Conservation (phyloP, 2,888 invertebrate genomes). For the Acronicta alni region DNA sequence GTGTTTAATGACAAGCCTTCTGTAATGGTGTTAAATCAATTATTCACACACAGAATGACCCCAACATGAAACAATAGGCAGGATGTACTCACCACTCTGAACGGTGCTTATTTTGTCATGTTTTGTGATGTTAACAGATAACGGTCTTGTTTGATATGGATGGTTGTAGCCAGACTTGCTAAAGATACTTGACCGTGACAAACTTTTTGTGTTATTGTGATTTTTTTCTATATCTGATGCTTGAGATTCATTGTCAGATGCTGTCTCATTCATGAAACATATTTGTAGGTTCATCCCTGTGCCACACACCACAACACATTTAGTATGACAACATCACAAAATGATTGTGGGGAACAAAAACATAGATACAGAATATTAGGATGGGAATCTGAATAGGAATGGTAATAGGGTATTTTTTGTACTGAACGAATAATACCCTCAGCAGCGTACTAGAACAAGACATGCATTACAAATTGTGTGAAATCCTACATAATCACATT, state of each 20-base stretch:
- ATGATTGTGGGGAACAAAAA: conserved; percentile 39
- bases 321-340: conserved; percentile 64
- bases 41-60: conserved; percentile 42
- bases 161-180: conserved; percentile 84
- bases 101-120: conserved; percentile 81
- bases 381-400: background rate
- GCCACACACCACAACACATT: conserved; percentile 65
- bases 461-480: too few relatives aligned
- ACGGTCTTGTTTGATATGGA: conserved; percentile 85
- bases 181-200: conserved; percentile 81
- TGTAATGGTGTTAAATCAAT: conserved; percentile 48
- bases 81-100: conserved; percentile 80
- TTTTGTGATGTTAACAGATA: conserved; percentile 85
- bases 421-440: too few relatives aligned
- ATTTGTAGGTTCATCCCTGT: conserved; percentile 97
- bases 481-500: too few relatives aligned
- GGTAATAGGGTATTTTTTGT: background rate
- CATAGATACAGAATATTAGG: conserved; percentile 32
- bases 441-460: too few relatives aligned
- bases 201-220: conserved; percentile 77
- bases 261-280: conserved; percentile 98
- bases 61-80: conserved; percentile 55
- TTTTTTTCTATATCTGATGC: conserved; percentile 92
- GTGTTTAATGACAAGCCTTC: conserved; percentile 29
- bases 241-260: conserved; percentile 95